phyloP scores from a whole-genome alignment of 2,888 invertebrate species.

The Hypena proboscidalis region DNA sequence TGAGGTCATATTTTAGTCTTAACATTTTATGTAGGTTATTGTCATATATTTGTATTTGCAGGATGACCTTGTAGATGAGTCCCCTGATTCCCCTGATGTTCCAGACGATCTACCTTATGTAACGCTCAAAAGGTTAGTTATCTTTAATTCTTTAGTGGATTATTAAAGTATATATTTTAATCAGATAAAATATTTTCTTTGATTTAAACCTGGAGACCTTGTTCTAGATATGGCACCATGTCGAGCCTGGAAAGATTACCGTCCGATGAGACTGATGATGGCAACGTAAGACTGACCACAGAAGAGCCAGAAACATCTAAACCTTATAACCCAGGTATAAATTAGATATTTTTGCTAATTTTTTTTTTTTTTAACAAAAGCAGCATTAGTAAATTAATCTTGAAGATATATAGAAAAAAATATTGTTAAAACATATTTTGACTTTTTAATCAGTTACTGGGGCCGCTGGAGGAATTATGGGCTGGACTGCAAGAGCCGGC shows the following conservation, averaged over 20 bases:
- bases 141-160: not conserved
- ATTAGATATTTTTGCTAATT: too few species aligned
- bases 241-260: slow-evolving; percentile 89
- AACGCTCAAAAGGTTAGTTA: slow-evolving; percentile 85
- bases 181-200: not conserved
- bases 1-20: slow-evolving; percentile 7
- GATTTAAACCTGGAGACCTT: slow-evolving; percentile 15
- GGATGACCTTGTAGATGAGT: slow-evolving; percentile 86
- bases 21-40: slow-evolving; percentile 7
- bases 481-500: slow-evolving; percentile 93
- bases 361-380: too few species aligned
- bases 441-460: slow-evolving; percentile 54
- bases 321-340: slow-evolving; percentile 61
- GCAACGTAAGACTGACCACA: slow-evolving; percentile 77
- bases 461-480: slow-evolving; percentile 84
- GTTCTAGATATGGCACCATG: slow-evolving; percentile 87
- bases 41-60: slow-evolving; percentile 44
- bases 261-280: slow-evolving; percentile 86
- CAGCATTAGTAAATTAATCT: too few species aligned
- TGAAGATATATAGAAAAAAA: too few species aligned
- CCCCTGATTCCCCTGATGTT: slow-evolving; percentile 88
- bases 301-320: slow-evolving; percentile 70
- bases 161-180: slow-evolving; percentile 5
- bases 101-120: slow-evolving; percentile 91
- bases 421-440: not conserved